A percentile compares a stretch with the other conserved stretches of the same genome.
These are phyloP conservation scores for Hoplostethus atlanticus DNA, from an alignment of 2,797 vertebrate genomes.

Conservation along the genomic window DNA sequence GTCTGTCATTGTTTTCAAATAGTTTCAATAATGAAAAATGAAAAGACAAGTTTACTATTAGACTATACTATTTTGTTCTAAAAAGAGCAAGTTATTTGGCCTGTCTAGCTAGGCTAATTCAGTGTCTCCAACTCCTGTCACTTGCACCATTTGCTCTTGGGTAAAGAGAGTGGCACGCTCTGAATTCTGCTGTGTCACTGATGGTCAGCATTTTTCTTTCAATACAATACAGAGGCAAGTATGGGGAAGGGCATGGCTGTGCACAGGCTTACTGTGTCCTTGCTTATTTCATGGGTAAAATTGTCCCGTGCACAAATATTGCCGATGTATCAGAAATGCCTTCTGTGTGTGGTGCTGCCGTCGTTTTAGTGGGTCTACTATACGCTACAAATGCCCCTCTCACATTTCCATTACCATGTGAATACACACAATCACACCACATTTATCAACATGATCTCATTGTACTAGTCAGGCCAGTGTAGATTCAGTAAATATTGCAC, in stretches of 20 bases:
- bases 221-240: slow-evolving; percentile 26
- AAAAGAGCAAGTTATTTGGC: no score
- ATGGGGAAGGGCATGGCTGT: slow-evolving; percentile 19
- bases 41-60: no score
- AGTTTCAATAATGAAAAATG: neutral
- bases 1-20: neutral
- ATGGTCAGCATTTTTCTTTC: slow-evolving; percentile 78
- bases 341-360: slow-evolving; percentile 10
- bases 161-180: slow-evolving; percentile 15
- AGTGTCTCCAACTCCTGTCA: slow-evolving; percentile 16
- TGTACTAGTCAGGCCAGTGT: neutral
- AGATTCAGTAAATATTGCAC: slow-evolving; percentile 11
- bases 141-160: slow-evolving; percentile 32
- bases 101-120: neutral
- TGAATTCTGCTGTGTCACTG: slow-evolving; percentile 75
- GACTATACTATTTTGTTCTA: neutral
- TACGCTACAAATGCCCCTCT: neutral
- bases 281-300: slow-evolving; percentile 6
- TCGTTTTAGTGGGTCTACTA: neutral
- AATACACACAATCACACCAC: neutral
- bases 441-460: slow-evolving; percentile 3
- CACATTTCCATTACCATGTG: neutral
- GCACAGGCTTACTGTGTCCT: slow-evolving; percentile 10
- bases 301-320: neutral
- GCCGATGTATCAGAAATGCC: neutral